Evolutionary conservation across 2,888 invertebrate genomes (phyloP).

Genomic region (Aleiodes leptofemur): DNA sequence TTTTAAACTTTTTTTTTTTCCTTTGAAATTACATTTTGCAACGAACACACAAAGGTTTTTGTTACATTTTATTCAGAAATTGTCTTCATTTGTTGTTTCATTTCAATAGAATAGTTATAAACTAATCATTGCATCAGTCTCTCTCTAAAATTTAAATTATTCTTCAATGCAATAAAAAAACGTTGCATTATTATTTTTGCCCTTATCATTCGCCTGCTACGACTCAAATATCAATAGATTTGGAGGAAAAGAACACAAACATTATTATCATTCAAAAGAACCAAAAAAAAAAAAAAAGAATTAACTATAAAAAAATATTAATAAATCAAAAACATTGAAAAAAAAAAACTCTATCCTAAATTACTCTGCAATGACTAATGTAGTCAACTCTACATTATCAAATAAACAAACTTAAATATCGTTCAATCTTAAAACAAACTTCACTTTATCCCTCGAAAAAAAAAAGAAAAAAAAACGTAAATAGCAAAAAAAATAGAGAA

Average conservation of each 20-base stretch:
- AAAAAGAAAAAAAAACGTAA: slow-evolving; percentile 26
- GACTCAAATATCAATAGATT: not conserved
- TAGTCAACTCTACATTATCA: not conserved
- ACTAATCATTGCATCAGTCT: slow-evolving; percentile 56
- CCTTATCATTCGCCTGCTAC: not conserved
- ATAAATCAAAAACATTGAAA: slow-evolving; percentile 22
- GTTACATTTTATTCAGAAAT: slow-evolving; percentile 53
- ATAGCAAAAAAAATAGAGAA: not conserved
- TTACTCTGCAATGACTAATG: not conserved
- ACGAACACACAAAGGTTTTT: slow-evolving; percentile 70
- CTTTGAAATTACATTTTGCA: slow-evolving; percentile 61
- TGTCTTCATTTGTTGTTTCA: slow-evolving; percentile 41
- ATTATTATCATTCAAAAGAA: not conserved
- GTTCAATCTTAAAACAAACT: slow-evolving; percentile 22
- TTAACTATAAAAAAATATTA: slow-evolving; percentile 8
- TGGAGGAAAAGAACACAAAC: not conserved
- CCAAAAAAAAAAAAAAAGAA: not conserved
- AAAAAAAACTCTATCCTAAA: not conserved
- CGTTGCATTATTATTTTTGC: slow-evolving; percentile 4
- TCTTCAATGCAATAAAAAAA: slow-evolving; percentile 20
- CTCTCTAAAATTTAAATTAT: slow-evolving; percentile 51
- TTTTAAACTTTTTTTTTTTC: not conserved
- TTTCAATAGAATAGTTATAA: slow-evolving; percentile 45
- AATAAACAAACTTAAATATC: slow-evolving; percentile 12
- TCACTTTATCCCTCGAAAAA: not conserved